phyloP scores from a whole-genome alignment of 1,140 invertebrate species.

The Drosophila pachea region DNA sequence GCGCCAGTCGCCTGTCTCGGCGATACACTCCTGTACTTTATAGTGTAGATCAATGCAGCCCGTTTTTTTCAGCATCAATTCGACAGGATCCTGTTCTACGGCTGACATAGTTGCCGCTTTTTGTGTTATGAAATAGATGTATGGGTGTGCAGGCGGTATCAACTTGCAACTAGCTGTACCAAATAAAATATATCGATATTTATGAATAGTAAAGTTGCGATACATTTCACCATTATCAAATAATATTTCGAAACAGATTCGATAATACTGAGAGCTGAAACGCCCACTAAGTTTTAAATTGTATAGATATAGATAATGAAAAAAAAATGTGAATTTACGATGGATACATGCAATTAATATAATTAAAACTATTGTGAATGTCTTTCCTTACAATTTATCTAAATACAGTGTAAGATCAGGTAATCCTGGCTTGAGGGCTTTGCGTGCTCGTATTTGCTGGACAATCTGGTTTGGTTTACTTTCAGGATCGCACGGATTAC shows the following conservation, averaged over 20 bases:
- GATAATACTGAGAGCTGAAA: not conserved
- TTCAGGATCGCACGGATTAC: conserved; percentile 91
- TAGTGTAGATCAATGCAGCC: conserved; percentile 94
- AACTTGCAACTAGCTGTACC: not conserved
- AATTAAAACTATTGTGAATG: not conserved
- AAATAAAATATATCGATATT: conserved; percentile 1
- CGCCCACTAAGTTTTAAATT: no score
- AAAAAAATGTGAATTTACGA: no score
- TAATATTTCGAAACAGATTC: not conserved
- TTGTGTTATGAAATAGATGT: conserved; percentile 20
- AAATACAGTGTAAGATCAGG: conserved; percentile 94
- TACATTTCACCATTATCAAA: not conserved
- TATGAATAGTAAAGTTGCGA: not conserved
- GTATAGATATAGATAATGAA: no score
- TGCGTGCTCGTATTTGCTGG: conserved; percentile 96
- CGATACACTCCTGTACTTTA: conserved; percentile 92
- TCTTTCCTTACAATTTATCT: conserved; percentile 88
- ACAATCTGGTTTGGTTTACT: conserved; percentile 91
- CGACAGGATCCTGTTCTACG: conserved; percentile 84
- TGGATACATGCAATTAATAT: no score
- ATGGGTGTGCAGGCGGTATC: not conserved
- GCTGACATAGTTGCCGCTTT: conserved; percentile 41
- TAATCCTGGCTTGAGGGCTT: conserved; percentile 97
- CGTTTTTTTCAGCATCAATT: conserved; percentile 90
- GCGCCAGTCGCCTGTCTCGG: conserved; percentile 92